phyloP scores from a whole-genome alignment of 2,888 invertebrate species.

The Protula sp. region DNA sequence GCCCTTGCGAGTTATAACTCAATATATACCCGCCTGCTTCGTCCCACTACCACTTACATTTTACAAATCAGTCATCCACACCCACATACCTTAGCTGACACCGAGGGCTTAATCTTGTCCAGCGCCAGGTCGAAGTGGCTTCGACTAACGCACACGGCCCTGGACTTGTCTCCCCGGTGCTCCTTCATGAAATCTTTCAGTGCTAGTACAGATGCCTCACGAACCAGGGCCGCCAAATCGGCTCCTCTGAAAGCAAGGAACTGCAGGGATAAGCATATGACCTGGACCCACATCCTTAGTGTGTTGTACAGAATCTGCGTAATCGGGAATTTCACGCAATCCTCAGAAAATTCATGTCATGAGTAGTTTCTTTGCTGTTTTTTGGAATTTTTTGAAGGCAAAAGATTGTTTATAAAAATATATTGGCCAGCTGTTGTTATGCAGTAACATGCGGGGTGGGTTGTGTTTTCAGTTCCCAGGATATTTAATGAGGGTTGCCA shows the following conservation, averaged over 20 bases:
- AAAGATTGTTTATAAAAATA: too few relatives aligned
- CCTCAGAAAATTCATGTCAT: background rate
- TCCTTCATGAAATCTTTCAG: conserved; percentile 67
- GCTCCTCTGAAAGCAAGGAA: conserved; percentile 64
- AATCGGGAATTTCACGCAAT: background rate
- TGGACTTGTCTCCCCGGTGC: background rate
- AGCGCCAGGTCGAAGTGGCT: conserved; percentile 73
- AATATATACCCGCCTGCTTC: too few relatives aligned
- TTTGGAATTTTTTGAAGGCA: too few relatives aligned
- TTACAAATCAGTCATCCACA: too few relatives aligned
- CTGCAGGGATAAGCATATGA: background rate
- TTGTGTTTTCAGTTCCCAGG: too few relatives aligned
- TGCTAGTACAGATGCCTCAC: conserved; percentile 78
- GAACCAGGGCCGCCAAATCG: conserved; percentile 81
- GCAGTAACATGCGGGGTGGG: too few relatives aligned
- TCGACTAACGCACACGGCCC: conserved; percentile 6
- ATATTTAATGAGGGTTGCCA: too few relatives aligned
- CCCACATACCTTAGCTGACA: conserved; percentile 60
- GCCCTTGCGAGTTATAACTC: too few relatives aligned
- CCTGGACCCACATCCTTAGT: too few relatives aligned
- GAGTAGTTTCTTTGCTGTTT: background rate
- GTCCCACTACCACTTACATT: too few relatives aligned
- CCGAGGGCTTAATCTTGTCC: conserved; percentile 78
- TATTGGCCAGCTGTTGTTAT: too few relatives aligned
- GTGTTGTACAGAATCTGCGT: background rate